Evolutionary conservation across 2,797 vertebrate species (phyloP).

Genomic region (Chaetodon trifasciatus): DNA sequence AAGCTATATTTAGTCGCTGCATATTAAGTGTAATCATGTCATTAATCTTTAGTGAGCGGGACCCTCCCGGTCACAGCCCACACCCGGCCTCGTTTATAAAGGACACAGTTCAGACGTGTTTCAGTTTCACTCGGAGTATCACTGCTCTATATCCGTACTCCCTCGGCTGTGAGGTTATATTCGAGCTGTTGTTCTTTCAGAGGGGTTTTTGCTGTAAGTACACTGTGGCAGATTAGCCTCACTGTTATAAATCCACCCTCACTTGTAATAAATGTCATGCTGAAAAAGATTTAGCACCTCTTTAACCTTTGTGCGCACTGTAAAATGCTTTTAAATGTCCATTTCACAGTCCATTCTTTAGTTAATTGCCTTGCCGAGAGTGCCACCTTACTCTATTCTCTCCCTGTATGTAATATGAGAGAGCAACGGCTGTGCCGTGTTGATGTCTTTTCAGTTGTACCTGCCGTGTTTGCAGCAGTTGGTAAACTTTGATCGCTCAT

Average conservation of each 20-base stretch:
- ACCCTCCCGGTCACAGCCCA: slow-evolving; percentile 46
- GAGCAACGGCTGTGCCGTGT: not conserved
- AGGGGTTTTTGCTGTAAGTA: slow-evolving; percentile 15
- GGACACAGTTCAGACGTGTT: slow-evolving; percentile 48
- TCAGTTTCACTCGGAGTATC: slow-evolving; percentile 35
- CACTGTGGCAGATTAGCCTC: slow-evolving; percentile 9
- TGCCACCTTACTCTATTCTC: not conserved
- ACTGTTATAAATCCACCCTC: slow-evolving; percentile 24
- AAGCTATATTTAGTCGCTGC: slow-evolving; percentile 70
- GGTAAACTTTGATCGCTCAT: slow-evolving; percentile 65
- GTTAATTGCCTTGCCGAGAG: slow-evolving; percentile 5
- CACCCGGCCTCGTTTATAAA: slow-evolving; percentile 38
- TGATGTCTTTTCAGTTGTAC: slow-evolving; percentile 16
- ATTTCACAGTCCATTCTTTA: slow-evolving; percentile 4
- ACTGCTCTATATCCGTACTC: slow-evolving; percentile 29
- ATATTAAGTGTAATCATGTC: slow-evolving; percentile 72
- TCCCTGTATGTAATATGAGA: not conserved
- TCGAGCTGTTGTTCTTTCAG: slow-evolving; percentile 6
- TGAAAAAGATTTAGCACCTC: slow-evolving; percentile 30
- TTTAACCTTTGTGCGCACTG: slow-evolving; percentile 43
- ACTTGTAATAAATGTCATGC: slow-evolving; percentile 32
- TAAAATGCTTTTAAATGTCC: slow-evolving; percentile 37
- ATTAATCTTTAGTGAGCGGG: slow-evolving; percentile 63
- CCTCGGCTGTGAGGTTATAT: slow-evolving; percentile 14
- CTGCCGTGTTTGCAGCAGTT: slow-evolving; percentile 65